Evolutionary conservation across 1,140 invertebrate genomes (phyloP), one percentile per base, ranked within the genome.

Genomic region (Drosophila aff.): DNA sequence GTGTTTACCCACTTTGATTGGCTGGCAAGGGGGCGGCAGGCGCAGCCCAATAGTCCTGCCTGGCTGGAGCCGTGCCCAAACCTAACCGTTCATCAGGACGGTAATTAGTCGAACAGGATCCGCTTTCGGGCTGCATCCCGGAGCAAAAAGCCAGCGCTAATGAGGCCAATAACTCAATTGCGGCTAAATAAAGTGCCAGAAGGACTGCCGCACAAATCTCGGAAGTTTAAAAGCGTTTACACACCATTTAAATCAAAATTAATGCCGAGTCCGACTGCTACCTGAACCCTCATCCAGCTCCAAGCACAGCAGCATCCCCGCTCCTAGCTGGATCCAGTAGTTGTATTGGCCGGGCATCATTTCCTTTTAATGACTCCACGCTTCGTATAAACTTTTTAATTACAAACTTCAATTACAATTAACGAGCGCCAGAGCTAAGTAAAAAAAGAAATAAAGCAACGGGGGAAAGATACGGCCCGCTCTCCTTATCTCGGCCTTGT

Each of bases 341-440:
- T 76, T 79, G 69, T 75, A 75, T 87, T 65, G 62, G 67, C 76
- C 79, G 46, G 63, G 76, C 76, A 83, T 87, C 69, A 74, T 89
- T 87, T 76, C 63, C 62, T 89, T 89, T 87, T 89, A 89, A 87
- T 89, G 84, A 77, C 76, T 80, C 62, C 50, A 83, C 77, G 81
- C 77, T 79, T 78, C 77, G 74, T 62, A 81, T 87, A 87, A 87
- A 87, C 84, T 87, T 89, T 87, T 89, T 87, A 87, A 87, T 89
- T 87, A 89, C 84, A 87, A 89, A 87, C 84, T 87, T 87, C 84
- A 87, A 87, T 87, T 89, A 89, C 84, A 87, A 87, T 87, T 87
- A 89, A 83, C 78, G 81, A 87, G 74, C 81, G 63, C 52, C 8
- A 58, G 55, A 53, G 63, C 77, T 23, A 64, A 65, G 68, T 60